Evolutionary conservation across 2,888 invertebrate genomes (phyloP), one percentile per base, ranked within the genome.

Genomic region (Rosalia funebris): DNA sequence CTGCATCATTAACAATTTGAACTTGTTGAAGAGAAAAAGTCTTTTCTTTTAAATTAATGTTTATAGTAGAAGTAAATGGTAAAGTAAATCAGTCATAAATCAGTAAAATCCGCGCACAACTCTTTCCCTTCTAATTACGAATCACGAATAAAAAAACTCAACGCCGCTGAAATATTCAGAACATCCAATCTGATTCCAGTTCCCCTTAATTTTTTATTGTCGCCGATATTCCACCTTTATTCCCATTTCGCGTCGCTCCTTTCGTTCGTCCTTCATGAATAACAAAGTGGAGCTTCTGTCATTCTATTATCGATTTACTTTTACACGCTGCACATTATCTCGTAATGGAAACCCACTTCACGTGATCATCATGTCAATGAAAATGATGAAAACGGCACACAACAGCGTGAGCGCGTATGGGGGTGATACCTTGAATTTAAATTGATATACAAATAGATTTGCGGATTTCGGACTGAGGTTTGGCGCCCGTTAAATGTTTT

Each of bases 291-390:
- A 44, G 45, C 54, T 32, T 32, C 56, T 54, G 61, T 67, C 63
- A 60, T 58, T 57, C 63, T 55, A 47, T 57, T 63, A 69, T 70
- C 65, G 71, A 71, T 71, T 61, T 60, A 61, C 62, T 70, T 62
- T 63, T 63, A 55, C 63, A 60, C 63, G 62, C 57, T 62, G 61
- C 65, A 65, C 67, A 69, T 71, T 71, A 66, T 58, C 58, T 64
- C 54, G 60, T 72, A 71, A 72, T 71, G 68, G 70, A 69, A 69
- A 66, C 66, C 69, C 64, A 67, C 68, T 72, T 69, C 64, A 67
- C 69, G 68, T 67, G 69, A 69, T 69, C 62, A 66, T 64, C 67
- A 68, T 69, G 71, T 68, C 69, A 71, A 71, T 68, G 68, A 57
- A 65, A 64, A 60, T 60, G 60, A 60, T 60, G 60, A 57, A 60